phyloP scores from a whole-genome alignment of 2,797 vertebrate species.

The Cheirogaleus major region DNA sequence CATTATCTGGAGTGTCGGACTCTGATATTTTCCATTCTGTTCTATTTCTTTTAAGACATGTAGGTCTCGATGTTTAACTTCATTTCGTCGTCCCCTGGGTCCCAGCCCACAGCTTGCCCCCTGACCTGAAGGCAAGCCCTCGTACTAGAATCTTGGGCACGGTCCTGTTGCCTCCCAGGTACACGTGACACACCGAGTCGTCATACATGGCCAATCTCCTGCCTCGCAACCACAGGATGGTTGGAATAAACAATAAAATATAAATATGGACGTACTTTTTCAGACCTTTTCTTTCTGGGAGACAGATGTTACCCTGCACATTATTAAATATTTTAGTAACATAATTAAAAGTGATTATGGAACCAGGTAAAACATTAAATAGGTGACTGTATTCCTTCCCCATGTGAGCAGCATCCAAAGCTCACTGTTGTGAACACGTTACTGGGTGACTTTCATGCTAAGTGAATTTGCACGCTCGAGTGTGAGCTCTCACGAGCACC shows the following conservation, averaged over 20 bases:
- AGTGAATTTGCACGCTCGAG: not conserved
- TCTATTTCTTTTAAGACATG: not conserved
- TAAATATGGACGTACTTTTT: not conserved
- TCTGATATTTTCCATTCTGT: not conserved
- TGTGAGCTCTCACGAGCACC: accelerated
- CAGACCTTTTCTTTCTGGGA: not conserved
- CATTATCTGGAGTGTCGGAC: not conserved
- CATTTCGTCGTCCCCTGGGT: not conserved
- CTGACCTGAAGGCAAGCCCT: not conserved
- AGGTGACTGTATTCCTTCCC: not conserved
- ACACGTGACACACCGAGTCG: not conserved
- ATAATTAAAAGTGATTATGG: not conserved
- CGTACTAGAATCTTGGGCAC: not conserved
- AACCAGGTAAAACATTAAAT: not conserved
- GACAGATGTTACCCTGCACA: not conserved
- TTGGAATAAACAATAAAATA: not conserved
- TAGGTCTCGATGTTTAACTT: not conserved
- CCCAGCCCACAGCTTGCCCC: not conserved
- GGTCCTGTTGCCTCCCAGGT: not conserved
- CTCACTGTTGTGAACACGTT: too few relatives aligned
- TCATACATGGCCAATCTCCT: not conserved
- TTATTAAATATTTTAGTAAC: not conserved
- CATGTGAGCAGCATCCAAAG: not conserved
- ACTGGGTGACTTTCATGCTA: not conserved
- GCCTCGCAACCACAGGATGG: not conserved